These are phyloP conservation scores for Danaus melanippus DNA, from an alignment of 1,140 invertebrate genomes.

Conservation along the genomic window DNA sequence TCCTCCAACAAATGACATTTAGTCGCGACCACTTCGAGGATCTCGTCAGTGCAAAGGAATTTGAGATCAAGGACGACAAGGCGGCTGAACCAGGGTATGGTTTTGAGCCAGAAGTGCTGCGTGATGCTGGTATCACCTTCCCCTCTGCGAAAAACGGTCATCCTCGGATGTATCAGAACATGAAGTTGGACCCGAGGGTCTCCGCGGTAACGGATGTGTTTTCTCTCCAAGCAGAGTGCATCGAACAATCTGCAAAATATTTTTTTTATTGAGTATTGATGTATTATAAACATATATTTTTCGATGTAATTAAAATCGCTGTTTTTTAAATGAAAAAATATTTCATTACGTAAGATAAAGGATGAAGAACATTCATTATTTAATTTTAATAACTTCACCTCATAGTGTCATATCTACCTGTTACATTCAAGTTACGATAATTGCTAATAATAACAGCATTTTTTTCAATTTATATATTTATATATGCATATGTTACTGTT, in stretches of 20 bases:
- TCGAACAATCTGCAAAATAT: slow-evolving; percentile 65
- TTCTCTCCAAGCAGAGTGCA: slow-evolving; percentile 63
- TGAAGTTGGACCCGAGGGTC: slow-evolving; percentile 60
- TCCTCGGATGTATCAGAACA: slow-evolving; percentile 58
- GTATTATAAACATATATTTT: background rate
- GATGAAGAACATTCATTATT: no score
- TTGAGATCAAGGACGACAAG: slow-evolving; percentile 67
- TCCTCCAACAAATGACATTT: slow-evolving; percentile 65
- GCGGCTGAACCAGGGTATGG: slow-evolving; percentile 48
- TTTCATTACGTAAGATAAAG: no score
- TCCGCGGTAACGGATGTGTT: slow-evolving; percentile 47
- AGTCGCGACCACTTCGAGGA: slow-evolving; percentile 64
- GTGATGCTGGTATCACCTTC: slow-evolving; percentile 61
- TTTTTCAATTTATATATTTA: no score
- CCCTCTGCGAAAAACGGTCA: slow-evolving; percentile 61
- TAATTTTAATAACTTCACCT: no score
- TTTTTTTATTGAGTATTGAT: slow-evolving; percentile 5
- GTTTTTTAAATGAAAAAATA: no score
- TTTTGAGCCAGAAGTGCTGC: slow-evolving; percentile 58
- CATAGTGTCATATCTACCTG: no score
- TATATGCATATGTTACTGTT: no score
- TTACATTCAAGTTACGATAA: no score
- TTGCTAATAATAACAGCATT: no score
- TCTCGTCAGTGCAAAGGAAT: slow-evolving; percentile 72
- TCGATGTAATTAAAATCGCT: no score